phyloP scores from a whole-genome alignment of 2,797 vertebrate genomes.

The Lagothrix lagotricha region DNA sequence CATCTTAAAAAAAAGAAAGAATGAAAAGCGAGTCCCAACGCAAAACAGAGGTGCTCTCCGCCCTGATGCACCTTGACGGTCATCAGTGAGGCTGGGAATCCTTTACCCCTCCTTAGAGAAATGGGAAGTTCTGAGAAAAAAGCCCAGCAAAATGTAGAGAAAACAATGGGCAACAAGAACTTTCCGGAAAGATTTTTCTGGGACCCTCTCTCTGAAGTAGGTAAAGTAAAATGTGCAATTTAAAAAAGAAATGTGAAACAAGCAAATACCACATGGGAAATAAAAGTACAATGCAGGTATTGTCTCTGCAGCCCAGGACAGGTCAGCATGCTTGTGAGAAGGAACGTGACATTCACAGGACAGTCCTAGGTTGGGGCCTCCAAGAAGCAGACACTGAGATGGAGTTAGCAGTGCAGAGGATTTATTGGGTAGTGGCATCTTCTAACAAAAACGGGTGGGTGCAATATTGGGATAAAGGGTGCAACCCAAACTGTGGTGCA shows the following conservation, averaged over 20 bases:
- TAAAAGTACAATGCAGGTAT: neutral
- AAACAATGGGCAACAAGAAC: neutral
- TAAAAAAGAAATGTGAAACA: neutral
- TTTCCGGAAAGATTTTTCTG: neutral
- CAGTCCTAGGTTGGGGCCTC: neutral
- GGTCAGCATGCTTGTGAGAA: too few relatives aligned
- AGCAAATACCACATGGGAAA: neutral
- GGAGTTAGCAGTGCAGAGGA: neutral
- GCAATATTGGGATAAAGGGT: neutral
- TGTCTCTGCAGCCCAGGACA: neutral
- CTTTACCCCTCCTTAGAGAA: neutral
- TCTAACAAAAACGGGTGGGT: fast-evolving
- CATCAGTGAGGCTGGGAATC: neutral
- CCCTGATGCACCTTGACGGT: neutral
- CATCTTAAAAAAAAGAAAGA: too few relatives aligned
- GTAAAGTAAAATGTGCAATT: neutral
- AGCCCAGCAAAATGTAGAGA: neutral
- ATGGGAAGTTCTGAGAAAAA: neutral
- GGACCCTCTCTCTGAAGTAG: neutral
- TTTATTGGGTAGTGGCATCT: neutral
- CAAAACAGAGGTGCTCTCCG: neutral
- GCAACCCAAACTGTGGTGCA: neutral
- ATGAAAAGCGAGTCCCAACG: neutral
- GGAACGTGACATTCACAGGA: neutral
- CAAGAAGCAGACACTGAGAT: neutral